Evolutionary conservation across 1,140 invertebrate species (phyloP), one percentile per base, ranked within the genome.

Genomic region (Neelides sp.): DNA sequence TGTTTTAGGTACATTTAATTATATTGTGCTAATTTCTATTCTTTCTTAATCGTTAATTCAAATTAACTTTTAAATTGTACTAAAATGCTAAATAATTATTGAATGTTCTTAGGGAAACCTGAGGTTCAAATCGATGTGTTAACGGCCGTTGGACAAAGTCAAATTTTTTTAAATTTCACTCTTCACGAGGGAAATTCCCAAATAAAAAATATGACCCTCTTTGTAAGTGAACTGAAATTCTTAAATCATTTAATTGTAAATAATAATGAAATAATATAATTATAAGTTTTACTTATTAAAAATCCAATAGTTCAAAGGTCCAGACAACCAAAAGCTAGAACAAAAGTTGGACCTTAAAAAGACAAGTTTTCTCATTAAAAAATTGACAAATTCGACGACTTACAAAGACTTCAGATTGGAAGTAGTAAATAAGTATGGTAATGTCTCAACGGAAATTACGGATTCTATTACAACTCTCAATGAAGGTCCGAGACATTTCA

Each of bases 141-240:
- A 1, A 84, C 82, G 65, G 75, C 81, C 0, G 80, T 88, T 4
- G 82, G 80, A 22, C 74, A 75, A 12, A 71, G 73, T 12, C 77
- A 79, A 64, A 78, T 89, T 39, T 89, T 76, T 64, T 61, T 87
- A 0, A 87, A 87, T 65, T 89, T 84, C 84, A 87, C 84, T 0
- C 69, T 85, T 0, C 75, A 79, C 45, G 75, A 82, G 50, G 82
- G 82, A 52, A 87, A 88, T 63, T 75, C 76, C 36, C 76, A 78
- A 5, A 15, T 57, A 10, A 45, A 23, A 4, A 40, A 50, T 13
- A 32, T 57, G n/a, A 24, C 28, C 12, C 37, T 57, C 17, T 42
- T 13, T 27, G 55, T 57, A 42, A 39, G 35, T 0, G 73, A 84
- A 19, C 69, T 72, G 50, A 67, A 71, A 19, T 86, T 83, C 62